Evolutionary conservation across 2,888 invertebrate species (phyloP).

Genomic region (Melanotus villosus): DNA sequence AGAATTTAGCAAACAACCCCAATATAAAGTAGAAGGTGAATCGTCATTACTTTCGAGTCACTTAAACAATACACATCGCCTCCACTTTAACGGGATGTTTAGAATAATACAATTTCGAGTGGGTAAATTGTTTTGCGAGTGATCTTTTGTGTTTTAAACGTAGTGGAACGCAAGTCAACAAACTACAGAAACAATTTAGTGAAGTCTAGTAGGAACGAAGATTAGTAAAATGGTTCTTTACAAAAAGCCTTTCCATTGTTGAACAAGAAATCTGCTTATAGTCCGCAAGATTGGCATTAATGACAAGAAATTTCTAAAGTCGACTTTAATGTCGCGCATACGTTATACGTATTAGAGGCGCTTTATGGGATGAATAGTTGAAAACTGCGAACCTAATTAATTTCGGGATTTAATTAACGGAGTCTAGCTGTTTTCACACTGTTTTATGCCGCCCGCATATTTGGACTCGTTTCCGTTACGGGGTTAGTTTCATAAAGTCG

Average conservation of each 20-base stretch:
- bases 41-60: slow-evolving; percentile 40
- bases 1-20: slow-evolving; percentile 23
- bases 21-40: slow-evolving; percentile 35
- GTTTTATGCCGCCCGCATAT: slow-evolving; percentile 53
- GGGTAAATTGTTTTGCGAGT: slow-evolving; percentile 34
- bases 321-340: slow-evolving; percentile 49
- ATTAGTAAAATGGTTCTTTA: slow-evolving; percentile 27
- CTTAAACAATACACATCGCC: slow-evolving; percentile 25
- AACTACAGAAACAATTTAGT: slow-evolving; percentile 31
- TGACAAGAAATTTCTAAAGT: slow-evolving; percentile 48
- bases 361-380: slow-evolving; percentile 57
- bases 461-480: slow-evolving; percentile 45
- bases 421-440: slow-evolving; percentile 56
- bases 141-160: slow-evolving; percentile 39
- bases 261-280: slow-evolving; percentile 35
- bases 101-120: slow-evolving; percentile 32
- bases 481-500: slow-evolving; percentile 42
- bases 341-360: slow-evolving; percentile 51
- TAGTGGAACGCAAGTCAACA: slow-evolving; percentile 22
- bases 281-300: slow-evolving; percentile 39
- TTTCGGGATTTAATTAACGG: slow-evolving; percentile 61
- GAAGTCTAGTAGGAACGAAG: slow-evolving; percentile 28
- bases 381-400: slow-evolving; percentile 61
- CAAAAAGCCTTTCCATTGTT: slow-evolving; percentile 37
- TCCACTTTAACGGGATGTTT: slow-evolving; percentile 27